These are phyloP conservation scores for Asteroscopus sphinx DNA, from an alignment of 2,888 invertebrate genomes.

Conservation along the genomic window DNA sequence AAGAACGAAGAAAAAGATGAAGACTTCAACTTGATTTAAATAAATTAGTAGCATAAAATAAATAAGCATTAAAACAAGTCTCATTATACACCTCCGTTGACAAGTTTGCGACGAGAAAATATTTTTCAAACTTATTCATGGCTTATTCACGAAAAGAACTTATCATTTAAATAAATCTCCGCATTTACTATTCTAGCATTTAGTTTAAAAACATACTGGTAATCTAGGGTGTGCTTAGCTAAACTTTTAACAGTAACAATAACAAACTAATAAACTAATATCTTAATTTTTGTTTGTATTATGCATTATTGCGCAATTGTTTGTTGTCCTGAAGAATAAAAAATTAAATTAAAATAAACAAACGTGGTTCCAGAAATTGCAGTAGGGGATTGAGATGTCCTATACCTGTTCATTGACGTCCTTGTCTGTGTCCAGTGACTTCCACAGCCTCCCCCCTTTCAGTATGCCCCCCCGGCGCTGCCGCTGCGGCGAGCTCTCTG, in stretches of 20 bases:
- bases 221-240: too few species aligned
- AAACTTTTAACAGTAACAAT: too few species aligned
- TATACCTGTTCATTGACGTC: slow-evolving; percentile 88
- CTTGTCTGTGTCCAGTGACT: slow-evolving; percentile 86
- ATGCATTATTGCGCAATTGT: too few species aligned
- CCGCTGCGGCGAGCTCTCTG: slow-evolving; percentile 90
- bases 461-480: slow-evolving; percentile 92
- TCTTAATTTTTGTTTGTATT: too few species aligned
- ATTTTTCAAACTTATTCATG: background rate
- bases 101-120: background rate
- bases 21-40: too few species aligned
- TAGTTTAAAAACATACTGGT: too few species aligned
- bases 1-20: too few species aligned
- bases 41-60: background rate
- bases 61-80: background rate
- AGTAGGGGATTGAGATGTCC: background rate
- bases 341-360: too few species aligned
- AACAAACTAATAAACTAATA: too few species aligned
- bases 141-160: background rate
- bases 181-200: background rate
- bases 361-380: background rate
- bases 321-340: too few species aligned
- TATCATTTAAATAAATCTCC: background rate
- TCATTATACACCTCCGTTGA: background rate
- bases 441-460: slow-evolving; percentile 94